Percentiles rank a stretch among this genome's conserved stretches.
Conservation (phyloP, 2,113 vertebrate species). For the Apistogramma diplotaenia region DNA sequence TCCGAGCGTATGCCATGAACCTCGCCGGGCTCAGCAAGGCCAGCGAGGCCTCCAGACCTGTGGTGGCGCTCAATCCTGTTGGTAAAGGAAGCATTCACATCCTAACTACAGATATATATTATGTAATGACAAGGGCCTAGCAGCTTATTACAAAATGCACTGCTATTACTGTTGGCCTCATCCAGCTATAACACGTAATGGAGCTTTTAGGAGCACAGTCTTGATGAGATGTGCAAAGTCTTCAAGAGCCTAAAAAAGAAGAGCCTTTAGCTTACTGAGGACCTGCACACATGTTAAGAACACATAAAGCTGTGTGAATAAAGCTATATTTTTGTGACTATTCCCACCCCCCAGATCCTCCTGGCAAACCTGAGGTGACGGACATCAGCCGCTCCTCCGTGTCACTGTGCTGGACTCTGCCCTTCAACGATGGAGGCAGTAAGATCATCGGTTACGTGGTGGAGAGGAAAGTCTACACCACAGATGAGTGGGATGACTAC, state of each 20-base stretch:
- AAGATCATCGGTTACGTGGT: slow-evolving; percentile 92
- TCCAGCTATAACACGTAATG: not conserved
- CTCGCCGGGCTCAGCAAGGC: slow-evolving; percentile 95
- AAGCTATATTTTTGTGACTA: not conserved
- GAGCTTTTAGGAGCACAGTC: not conserved
- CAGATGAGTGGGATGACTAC: slow-evolving; percentile 84
- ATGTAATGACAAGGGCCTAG: not conserved
- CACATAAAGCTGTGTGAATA: not conserved
- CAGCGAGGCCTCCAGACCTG: slow-evolving; percentile 93
- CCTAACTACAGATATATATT: not conserved
- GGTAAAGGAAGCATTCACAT: slow-evolving; percentile 77
- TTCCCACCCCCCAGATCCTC: slow-evolving; percentile 80
- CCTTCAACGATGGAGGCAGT: slow-evolving; percentile 92
- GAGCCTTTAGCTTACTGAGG: not conserved
- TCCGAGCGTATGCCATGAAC: slow-evolving; percentile 96
- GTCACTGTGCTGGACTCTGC: slow-evolving; percentile 89
- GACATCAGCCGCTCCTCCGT: slow-evolving; percentile 91
- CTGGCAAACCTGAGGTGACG: slow-evolving; percentile 91
- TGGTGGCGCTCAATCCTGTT: slow-evolving; percentile 94
- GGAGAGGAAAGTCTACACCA: slow-evolving; percentile 87
- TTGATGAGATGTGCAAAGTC: not conserved
- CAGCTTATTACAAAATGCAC: not conserved
- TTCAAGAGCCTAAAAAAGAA: not conserved
- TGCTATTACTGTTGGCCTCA: not conserved
- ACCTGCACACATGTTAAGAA: not conserved